phyloP scores from a whole-genome alignment of 2,888 invertebrate species.

The Galerucella pusilla region DNA sequence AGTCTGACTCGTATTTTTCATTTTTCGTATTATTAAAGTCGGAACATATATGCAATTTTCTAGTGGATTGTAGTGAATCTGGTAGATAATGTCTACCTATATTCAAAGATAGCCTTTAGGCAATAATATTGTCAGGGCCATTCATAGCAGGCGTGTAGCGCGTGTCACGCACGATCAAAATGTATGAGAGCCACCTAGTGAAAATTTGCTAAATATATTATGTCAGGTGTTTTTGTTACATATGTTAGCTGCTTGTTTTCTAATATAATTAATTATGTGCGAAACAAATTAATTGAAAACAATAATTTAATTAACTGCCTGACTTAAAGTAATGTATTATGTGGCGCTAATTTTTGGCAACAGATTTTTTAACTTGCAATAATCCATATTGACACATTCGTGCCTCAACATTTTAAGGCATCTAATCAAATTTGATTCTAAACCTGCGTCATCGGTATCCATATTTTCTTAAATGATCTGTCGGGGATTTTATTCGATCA shows the following conservation, averaged over 20 bases:
- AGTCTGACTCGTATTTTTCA: constrained; percentile 33
- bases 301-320: not conserved
- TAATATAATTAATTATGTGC: too few relatives aligned
- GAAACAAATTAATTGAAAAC: too few relatives aligned
- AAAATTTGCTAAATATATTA: not conserved
- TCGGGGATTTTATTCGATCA: constrained; percentile 1
- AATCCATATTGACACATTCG: not conserved
- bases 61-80: constrained; percentile 34
- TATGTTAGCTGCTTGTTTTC: too few relatives aligned
- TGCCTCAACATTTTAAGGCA: not conserved
- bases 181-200: not conserved
- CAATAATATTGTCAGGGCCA: constrained; percentile 24
- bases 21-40: constrained; percentile 33
- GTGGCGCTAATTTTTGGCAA: not conserved
- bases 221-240: not conserved
- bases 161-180: constrained; percentile 6
- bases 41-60: constrained; percentile 35
- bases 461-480: not conserved
- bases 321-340: too few relatives aligned
- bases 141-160: constrained; percentile 10
- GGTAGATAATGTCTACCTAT: constrained; percentile 36
- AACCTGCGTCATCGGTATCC: not conserved
- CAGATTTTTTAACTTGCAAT: not conserved
- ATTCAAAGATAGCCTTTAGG: constrained; percentile 32
- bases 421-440: not conserved